These are phyloP conservation scores for Drosophila rhopaloa DNA, from an alignment of 1,140 invertebrate genomes.

Conservation along the genomic window DNA sequence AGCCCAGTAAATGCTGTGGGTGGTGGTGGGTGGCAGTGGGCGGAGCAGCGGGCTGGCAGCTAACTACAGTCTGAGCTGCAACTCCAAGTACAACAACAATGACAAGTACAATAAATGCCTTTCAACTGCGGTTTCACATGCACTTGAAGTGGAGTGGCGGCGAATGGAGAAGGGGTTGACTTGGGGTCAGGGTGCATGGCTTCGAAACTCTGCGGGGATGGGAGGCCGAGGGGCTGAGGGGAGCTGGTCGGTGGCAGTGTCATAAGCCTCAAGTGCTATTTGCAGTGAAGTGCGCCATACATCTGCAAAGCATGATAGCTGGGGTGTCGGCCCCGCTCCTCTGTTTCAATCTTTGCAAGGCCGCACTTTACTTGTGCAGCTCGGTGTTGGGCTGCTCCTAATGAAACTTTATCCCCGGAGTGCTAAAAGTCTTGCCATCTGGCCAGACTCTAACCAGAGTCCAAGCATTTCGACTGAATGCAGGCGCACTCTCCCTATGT, in stretches of 20 bases:
- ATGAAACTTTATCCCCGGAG: constrained; percentile 82
- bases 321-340: constrained; percentile 25
- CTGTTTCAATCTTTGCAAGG: constrained; percentile 28
- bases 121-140: constrained; percentile 83
- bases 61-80: constrained; percentile 48
- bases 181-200: constrained; percentile 11
- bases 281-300: constrained; percentile 61
- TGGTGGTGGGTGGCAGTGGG: background rate
- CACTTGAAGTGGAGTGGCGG: constrained; percentile 71
- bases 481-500: constrained; percentile 14
- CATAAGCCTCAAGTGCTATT: constrained; percentile 66
- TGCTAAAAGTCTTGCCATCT: constrained; percentile 77
- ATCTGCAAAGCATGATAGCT: constrained; percentile 72
- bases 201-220: background rate
- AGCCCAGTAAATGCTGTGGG: constrained; percentile 23
- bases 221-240: constrained; percentile 9
- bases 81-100: constrained; percentile 66
- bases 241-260: constrained; percentile 33
- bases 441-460: constrained; percentile 24
- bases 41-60: constrained; percentile 1
- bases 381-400: constrained; percentile 65
- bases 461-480: constrained; percentile 15
- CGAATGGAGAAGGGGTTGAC: constrained; percentile 15
- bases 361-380: constrained; percentile 57
- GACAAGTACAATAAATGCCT: constrained; percentile 83